Percentiles rank a stretch among this genome's conserved stretches.
Conservation (phyloP, 1,140 invertebrate genomes). For the Neodiprion pinetum region DNA sequence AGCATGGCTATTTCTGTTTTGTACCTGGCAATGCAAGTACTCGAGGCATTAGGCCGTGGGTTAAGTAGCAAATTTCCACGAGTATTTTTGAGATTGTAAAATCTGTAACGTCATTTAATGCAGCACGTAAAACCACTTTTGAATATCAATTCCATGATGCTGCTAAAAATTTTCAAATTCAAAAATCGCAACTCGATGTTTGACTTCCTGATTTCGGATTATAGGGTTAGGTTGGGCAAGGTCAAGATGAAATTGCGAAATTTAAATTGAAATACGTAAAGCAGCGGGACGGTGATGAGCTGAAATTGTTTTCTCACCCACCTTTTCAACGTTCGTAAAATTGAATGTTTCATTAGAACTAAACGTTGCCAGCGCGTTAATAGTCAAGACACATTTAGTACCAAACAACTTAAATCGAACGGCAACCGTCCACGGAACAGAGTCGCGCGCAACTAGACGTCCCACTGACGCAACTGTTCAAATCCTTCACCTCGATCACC, state of each 20-base stretch:
- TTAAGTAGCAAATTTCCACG: not conserved
- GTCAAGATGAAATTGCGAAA: not conserved
- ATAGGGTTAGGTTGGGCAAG: not conserved
- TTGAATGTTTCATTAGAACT: not conserved
- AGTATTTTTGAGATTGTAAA: not conserved
- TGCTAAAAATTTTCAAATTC: not conserved
- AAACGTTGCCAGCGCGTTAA: not conserved
- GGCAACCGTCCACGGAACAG: no score
- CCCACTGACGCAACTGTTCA: no score
- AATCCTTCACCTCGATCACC: no score
- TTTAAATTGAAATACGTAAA: not conserved
- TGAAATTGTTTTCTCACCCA: not conserved
- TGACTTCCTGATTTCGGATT: not conserved
- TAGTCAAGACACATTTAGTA: no score
- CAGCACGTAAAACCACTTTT: not conserved
- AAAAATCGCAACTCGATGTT: not conserved
- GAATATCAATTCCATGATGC: not conserved
- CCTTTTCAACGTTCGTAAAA: not conserved
- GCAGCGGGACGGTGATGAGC: not conserved
- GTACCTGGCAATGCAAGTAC: constrained; percentile 17
- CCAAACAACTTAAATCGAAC: no score
- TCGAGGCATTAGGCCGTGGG: not conserved
- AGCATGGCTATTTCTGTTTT: constrained; percentile 46
- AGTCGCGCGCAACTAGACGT: no score
- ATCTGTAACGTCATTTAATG: not conserved